Base-by-base conservation (phyloP, 2,113 vertebrate species). In the Engystomops pustulosus region DNA sequence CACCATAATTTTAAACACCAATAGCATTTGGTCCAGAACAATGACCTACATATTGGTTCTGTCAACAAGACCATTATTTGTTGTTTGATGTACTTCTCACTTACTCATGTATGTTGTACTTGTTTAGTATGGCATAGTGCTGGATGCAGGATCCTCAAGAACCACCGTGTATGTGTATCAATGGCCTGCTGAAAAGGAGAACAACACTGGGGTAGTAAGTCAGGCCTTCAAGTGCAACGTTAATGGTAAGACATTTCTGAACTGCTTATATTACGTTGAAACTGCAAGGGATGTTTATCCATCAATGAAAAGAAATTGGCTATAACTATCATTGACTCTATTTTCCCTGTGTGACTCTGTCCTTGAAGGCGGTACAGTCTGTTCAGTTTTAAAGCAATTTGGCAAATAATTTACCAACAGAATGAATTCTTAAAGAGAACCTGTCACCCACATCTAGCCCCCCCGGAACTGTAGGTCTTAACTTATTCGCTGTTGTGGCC, bases 141-240 rank as follows among this genome's bases (percentile, higher is more conserved):
- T 99, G 75, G 98, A 99, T 62, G 95, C 97, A 0, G 98, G 97
- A n/a, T 98, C 98, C 2, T 97, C 98, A 65, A 94, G 95, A 15
- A 99, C 98, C 25, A 98, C 91, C 0, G 87, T 97, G n/a, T 97
- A 97, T 0, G 89, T 99, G 44, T 99, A 99, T n/a, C 88, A 96
- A 86, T 99, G 98, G 98, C 97, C 96, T 0, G 96, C 95, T 0
- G 95, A 97, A 86, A 99, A 99, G 89, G 90, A 97, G 86, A 99
- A 99, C 60, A 91, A 98, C 79, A 99, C 98, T 0, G 98, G 98
- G 58, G 91, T 99, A 27, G 96, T 99, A 86, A 95, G 71, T 0
- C 92, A 99, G 78, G 93, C 85, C 17, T 83, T 89, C 87, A 94
- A 92, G 65, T 98, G 97, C 32, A 88, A 38, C 4, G 95, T 98